A percentile compares a stretch with the other conserved stretches of the same genome.
Conservation (phyloP, 1,140 invertebrate species). For the Caenorhabditis brenneri region DNA sequence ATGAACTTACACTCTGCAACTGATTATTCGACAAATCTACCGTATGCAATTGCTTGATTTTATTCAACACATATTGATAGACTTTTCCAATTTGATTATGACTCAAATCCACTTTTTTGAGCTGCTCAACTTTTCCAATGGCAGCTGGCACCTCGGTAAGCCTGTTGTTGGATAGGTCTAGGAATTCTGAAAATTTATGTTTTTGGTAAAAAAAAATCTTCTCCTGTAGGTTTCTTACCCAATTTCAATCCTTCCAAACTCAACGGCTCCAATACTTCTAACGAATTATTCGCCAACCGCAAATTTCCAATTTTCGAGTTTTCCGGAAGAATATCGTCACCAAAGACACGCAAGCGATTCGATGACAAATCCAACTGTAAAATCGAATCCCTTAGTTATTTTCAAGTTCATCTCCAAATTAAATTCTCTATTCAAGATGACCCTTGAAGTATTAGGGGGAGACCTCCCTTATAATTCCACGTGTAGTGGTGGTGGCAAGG, state of each 20-base stretch:
- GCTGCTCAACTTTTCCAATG: constrained; percentile 55
- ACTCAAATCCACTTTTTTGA: constrained; percentile 59
- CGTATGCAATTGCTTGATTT: constrained; percentile 60
- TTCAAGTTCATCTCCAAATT: too few relatives aligned
- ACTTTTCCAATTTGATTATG: constrained; percentile 62
- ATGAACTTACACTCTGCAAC: constrained; percentile 54
- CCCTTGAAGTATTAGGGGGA: not conserved
- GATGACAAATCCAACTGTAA: constrained; percentile 65
- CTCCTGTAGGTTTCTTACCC: constrained; percentile 21
- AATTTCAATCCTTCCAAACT: constrained; percentile 54
- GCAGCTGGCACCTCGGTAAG: constrained; percentile 63
- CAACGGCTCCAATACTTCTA: constrained; percentile 59
- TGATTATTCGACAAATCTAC: constrained; percentile 60
- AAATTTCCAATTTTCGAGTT: constrained; percentile 58
- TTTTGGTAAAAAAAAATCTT: too few relatives aligned
- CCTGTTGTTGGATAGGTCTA: constrained; percentile 60
- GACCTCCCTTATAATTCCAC: not conserved
- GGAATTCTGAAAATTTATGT: constrained; percentile 31
- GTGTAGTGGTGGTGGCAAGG: not conserved
- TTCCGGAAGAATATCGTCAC: constrained; percentile 58
- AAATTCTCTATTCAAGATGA: too few relatives aligned
- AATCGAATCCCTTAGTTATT: too few relatives aligned
- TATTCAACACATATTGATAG: constrained; percentile 66
- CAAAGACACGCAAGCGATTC: constrained; percentile 60
- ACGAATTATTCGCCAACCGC: constrained; percentile 58